phyloP scores from a whole-genome alignment of 1,140 invertebrate species.

The Alviniconcha marisindica region DNA sequence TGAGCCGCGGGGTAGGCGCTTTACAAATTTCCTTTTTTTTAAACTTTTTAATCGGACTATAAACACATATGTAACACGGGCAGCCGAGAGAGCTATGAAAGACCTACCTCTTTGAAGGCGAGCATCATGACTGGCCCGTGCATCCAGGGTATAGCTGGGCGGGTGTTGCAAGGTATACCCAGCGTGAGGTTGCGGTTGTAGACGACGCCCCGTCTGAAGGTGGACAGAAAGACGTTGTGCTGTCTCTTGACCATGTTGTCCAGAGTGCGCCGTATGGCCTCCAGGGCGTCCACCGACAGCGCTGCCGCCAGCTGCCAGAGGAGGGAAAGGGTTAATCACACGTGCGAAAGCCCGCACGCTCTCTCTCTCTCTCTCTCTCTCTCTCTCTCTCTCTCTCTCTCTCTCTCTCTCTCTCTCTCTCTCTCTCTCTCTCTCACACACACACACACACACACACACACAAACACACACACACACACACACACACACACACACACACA shows the following conservation, averaged over 20 bases:
- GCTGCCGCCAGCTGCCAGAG: slow-evolving; percentile 52
- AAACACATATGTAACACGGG: no score
- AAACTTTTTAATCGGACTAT: no score
- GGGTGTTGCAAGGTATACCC: slow-evolving; percentile 59
- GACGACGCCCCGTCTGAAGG: slow-evolving; percentile 61
- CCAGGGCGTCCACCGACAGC: slow-evolving; percentile 48
- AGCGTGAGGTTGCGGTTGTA: slow-evolving; percentile 63
- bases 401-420: background rate
- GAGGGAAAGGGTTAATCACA: background rate
- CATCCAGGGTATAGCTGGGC: slow-evolving; percentile 59
- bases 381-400: background rate
- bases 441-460: background rate
- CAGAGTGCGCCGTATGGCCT: slow-evolving; percentile 42
- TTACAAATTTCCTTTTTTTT: no score
- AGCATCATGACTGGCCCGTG: slow-evolving; percentile 62
- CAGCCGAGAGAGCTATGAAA: no score
- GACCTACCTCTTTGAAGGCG: slow-evolving; percentile 56
- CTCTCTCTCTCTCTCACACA: background rate
- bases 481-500: slow-evolving; percentile 10
- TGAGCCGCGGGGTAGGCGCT: no score
- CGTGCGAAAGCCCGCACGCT: background rate
- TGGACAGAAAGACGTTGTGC: slow-evolving; percentile 58
- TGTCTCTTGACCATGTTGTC: slow-evolving; percentile 46
- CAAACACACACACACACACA: slow-evolving; percentile 1
- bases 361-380: background rate